These are phyloP conservation scores for Hiodon tergisus DNA, from an alignment of 2,113 vertebrate species.

Conservation along the genomic window DNA sequence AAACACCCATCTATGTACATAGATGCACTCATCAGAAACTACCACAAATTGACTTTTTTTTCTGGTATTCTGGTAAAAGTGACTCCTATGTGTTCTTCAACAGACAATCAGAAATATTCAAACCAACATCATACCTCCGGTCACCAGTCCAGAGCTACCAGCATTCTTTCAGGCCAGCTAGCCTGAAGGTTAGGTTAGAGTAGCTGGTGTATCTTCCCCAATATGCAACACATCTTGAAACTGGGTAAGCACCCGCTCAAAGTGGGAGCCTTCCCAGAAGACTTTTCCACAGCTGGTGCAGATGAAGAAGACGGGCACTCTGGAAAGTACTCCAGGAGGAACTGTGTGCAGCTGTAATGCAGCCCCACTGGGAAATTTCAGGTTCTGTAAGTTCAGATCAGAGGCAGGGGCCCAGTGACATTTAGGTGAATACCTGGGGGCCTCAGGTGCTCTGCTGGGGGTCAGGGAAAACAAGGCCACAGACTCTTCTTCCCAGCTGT, in stretches of 20 bases:
- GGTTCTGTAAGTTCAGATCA: slow-evolving; percentile 31
- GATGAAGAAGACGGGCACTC: slow-evolving; percentile 61
- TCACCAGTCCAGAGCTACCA: neutral
- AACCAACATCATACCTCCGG: neutral
- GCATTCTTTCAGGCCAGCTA: too few relatives aligned
- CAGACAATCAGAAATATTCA: neutral
- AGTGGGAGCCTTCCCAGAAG: slow-evolving; percentile 87
- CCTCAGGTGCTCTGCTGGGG: slow-evolving; percentile 39
- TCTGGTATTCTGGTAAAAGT: too few relatives aligned
- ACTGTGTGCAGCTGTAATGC: slow-evolving; percentile 60
- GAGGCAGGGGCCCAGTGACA: slow-evolving; percentile 45
- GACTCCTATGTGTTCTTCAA: too few relatives aligned
- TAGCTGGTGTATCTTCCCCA: neutral
- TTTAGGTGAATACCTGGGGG: slow-evolving; percentile 38
- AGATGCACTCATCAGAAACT: too few relatives aligned
- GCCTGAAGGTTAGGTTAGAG: neutral
- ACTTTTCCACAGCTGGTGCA: slow-evolving; percentile 77
- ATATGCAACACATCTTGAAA: slow-evolving; percentile 64
- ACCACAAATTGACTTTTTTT: too few relatives aligned
- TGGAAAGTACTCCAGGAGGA: slow-evolving; percentile 57
- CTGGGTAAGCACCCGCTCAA: slow-evolving; percentile 56
- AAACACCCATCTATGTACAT: too few relatives aligned
- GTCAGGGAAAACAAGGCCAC: slow-evolving; percentile 26
- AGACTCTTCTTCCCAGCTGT: slow-evolving; percentile 6
- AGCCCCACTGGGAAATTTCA: slow-evolving; percentile 29